Evolutionary conservation across 2,113 vertebrate species (phyloP).

Genomic region (Chelonoidis abingdonii): DNA sequence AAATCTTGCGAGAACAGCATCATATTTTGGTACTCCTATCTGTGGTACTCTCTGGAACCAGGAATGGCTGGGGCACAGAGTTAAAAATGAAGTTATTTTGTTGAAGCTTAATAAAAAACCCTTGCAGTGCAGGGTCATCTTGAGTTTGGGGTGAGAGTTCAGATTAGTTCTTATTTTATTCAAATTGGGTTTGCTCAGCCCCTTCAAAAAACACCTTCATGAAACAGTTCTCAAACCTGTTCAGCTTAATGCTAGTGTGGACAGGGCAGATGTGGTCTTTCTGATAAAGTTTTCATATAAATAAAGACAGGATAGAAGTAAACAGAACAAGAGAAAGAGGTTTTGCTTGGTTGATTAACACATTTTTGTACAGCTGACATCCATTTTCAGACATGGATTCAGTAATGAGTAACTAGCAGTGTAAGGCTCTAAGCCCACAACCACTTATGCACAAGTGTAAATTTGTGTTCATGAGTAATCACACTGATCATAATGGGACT

Average conservation of each 20-base stretch:
- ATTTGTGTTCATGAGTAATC: too few relatives aligned
- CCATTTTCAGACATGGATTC: fast-evolving
- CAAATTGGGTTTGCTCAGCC: neutral
- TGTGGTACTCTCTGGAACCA: too few relatives aligned
- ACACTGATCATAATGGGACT: too few relatives aligned
- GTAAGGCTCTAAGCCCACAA: neutral
- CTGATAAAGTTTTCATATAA: neutral
- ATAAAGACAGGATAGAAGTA: neutral
- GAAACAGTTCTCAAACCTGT: neutral
- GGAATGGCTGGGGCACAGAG: too few relatives aligned
- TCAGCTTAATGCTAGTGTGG: fast-evolving
- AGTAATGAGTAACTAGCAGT: fast-evolving
- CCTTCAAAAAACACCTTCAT: neutral
- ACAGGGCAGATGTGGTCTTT: fast-evolving
- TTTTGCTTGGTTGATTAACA: neutral
- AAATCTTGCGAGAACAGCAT: too few relatives aligned
- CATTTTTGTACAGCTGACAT: fast-evolving
- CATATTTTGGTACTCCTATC: too few relatives aligned
- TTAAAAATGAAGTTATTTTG: too few relatives aligned
- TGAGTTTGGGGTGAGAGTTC: too few relatives aligned
- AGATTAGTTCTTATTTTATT: neutral
- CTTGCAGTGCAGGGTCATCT: too few relatives aligned
- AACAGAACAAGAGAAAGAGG: neutral
- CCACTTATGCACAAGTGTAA: neutral
- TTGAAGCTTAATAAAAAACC: too few relatives aligned